These are phyloP conservation scores for Ormyrus nitidulus DNA, from an alignment of 2,888 invertebrate genomes.

Conservation along the genomic window DNA sequence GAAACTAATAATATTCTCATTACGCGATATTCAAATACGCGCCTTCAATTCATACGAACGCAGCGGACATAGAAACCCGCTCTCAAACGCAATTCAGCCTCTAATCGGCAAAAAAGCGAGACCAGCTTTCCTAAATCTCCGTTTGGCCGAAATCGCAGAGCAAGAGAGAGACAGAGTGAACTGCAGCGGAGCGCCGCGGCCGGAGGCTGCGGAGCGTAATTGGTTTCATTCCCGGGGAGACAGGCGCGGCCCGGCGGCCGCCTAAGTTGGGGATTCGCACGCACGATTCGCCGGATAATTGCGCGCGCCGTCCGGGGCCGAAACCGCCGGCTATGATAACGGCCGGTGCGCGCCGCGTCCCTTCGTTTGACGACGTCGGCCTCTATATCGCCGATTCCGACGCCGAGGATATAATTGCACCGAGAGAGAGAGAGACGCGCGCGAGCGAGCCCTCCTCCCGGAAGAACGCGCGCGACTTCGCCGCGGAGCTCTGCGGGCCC, in stretches of 20 bases:
- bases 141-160: too few species aligned
- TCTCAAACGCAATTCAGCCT: too few species aligned
- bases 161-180: not conserved
- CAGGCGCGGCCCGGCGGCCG: slow-evolving; percentile 63
- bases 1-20: too few species aligned
- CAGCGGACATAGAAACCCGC: too few species aligned
- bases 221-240: slow-evolving; percentile 74
- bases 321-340: slow-evolving; percentile 44
- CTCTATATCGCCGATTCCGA: not conserved
- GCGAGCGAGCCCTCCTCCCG: not conserved
- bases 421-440: not conserved
- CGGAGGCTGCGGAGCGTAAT: slow-evolving; percentile 70
- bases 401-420: not conserved
- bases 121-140: too few species aligned
- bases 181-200: slow-evolving; percentile 61
- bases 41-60: too few species aligned
- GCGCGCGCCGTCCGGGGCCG: slow-evolving; percentile 67
- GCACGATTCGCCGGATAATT: slow-evolving; percentile 71
- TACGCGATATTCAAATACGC: too few species aligned
- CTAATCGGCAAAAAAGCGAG: too few species aligned
- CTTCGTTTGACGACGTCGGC: not conserved
- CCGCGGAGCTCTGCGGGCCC: too few species aligned
- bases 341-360: not conserved
- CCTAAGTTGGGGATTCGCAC: too few species aligned
- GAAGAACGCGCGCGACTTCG: too few species aligned